Percentiles rank a stretch among this genome's conserved stretches.
Conservation (phyloP, 2,888 invertebrate species). For the Athalia circularis region DNA sequence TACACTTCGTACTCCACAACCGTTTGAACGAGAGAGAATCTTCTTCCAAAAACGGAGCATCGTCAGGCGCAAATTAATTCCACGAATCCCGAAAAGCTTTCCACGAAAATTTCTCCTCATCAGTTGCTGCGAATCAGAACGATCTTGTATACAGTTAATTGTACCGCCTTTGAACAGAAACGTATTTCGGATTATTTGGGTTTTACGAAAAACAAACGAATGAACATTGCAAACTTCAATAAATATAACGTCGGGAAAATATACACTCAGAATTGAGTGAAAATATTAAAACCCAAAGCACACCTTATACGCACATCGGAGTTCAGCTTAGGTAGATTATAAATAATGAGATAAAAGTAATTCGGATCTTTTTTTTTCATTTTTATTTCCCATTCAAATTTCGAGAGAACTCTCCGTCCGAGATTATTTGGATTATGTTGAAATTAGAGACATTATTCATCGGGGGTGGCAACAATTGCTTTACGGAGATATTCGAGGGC, state of each 20-base stretch:
- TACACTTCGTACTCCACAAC: no score
- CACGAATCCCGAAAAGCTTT: constrained; percentile 26
- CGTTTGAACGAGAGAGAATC: no score
- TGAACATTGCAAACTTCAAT: no score
- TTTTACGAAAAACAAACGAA: no score
- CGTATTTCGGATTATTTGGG: no score
- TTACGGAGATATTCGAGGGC: constrained; percentile 8
- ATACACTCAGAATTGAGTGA: no score
- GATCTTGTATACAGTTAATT: no score
- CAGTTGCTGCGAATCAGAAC: neutral
- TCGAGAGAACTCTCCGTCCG: neutral
- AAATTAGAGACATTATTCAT: constrained; percentile 42
- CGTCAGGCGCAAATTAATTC: constrained; percentile 37
- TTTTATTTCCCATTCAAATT: constrained; percentile 11
- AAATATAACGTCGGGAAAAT: no score
- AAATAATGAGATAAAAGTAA: constrained; percentile 4
- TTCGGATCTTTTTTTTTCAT: no score
- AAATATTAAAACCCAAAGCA: no score
- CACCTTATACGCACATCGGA: neutral
- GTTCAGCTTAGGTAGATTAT: constrained; percentile 9
- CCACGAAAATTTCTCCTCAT: neutral
- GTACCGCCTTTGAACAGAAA: no score
- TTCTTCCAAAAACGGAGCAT: neutral
- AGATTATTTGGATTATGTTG: constrained; percentile 38
- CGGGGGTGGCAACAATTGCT: constrained; percentile 29